A percentile compares a stretch with the other conserved stretches of the same genome.
phyloP scores from a whole-genome alignment of 2,797 vertebrate genomes.

The Galaxias olidus region DNA sequence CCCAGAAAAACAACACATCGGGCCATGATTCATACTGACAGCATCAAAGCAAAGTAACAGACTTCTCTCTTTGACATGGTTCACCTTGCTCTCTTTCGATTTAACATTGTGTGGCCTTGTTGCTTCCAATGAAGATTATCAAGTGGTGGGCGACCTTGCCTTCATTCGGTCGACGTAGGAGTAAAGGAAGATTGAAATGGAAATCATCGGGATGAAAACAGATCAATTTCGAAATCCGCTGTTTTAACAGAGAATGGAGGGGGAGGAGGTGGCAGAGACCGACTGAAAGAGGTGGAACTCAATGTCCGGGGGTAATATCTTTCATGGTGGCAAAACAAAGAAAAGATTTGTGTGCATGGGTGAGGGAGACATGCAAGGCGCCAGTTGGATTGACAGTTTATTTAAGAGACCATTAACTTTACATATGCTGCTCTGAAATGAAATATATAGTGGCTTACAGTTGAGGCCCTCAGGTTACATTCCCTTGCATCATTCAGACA shows the following conservation, averaged over 20 bases:
- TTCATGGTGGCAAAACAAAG: constrained; percentile 44
- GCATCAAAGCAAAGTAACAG: constrained; percentile 61
- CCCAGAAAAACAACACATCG: constrained; percentile 51
- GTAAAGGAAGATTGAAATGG: constrained; percentile 70
- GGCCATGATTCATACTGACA: constrained; percentile 64
- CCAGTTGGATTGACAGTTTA: constrained; percentile 78
- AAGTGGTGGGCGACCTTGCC: constrained; percentile 41
- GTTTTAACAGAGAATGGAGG: constrained; percentile 44
- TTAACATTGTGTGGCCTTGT: constrained; percentile 40
- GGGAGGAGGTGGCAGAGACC: constrained; percentile 22
- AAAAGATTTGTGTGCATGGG: constrained; percentile 52
- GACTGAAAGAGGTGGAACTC: constrained; percentile 23
- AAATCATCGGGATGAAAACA: constrained; percentile 72
- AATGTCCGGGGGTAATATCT: constrained; percentile 45
- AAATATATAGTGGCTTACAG: constrained; percentile 53
- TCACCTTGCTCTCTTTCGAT: constrained; percentile 56
- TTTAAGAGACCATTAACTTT: constrained; percentile 83
- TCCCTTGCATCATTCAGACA: constrained; percentile 20
- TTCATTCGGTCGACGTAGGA: neutral
- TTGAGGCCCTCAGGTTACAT: constrained; percentile 44
- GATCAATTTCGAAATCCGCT: constrained; percentile 73
- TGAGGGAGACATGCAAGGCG: constrained; percentile 50
- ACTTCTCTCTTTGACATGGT: constrained; percentile 50
- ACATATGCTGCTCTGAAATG: constrained; percentile 71
- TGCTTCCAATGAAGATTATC: constrained; percentile 44